Evolutionary conservation across 2,797 vertebrate species (phyloP).

Genomic region (Hydrophis major): DNA sequence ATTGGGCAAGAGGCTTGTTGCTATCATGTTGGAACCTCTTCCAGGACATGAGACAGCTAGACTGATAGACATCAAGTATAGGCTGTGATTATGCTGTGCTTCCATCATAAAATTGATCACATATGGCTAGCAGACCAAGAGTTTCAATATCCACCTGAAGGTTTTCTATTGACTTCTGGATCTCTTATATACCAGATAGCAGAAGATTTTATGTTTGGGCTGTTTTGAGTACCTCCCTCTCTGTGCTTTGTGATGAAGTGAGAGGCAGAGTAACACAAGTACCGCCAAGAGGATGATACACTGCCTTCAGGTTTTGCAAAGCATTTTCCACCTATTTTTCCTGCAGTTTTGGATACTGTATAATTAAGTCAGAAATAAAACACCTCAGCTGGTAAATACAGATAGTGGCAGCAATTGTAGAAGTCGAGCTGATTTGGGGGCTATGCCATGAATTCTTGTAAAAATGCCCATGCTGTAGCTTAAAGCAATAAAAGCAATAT

Average conservation of each 20-base stretch:
- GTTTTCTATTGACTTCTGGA: background rate
- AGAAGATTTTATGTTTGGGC: background rate
- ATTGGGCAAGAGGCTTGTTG: background rate
- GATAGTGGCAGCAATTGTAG: background rate
- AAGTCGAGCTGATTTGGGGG: background rate
- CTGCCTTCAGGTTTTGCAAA: background rate
- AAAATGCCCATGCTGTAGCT: background rate
- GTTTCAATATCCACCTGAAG: background rate
- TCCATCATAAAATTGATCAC: background rate
- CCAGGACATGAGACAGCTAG: background rate
- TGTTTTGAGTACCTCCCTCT: background rate
- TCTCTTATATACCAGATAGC: background rate
- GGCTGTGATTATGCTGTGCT: background rate
- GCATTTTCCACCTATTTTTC: background rate
- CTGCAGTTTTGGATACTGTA: background rate
- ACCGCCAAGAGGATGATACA: background rate
- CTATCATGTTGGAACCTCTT: background rate
- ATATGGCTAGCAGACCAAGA: background rate
- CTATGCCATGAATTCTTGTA: background rate
- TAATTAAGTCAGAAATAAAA: background rate
- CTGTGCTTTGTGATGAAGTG: background rate
- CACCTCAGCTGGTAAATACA: background rate
- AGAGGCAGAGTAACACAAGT: background rate
- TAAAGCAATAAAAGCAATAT: background rate
- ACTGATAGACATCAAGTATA: background rate